Evolutionary conservation across 2,113 vertebrate species (phyloP).

Genomic region (Leptobrachium ailaonicum): DNA sequence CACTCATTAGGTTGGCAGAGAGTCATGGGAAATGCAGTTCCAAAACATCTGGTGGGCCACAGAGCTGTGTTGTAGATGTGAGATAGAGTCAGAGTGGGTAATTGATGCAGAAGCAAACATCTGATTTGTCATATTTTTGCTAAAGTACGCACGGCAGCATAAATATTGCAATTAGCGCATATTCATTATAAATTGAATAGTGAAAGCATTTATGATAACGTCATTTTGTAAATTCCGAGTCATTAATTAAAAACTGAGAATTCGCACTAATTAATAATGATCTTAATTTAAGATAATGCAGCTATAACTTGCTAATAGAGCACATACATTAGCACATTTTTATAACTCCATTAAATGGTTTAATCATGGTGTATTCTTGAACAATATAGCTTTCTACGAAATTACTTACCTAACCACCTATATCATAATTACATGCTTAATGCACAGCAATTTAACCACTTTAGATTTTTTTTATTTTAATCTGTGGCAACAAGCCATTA

Average conservation of each 20-base stretch:
- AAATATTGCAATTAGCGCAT: conserved; percentile 24
- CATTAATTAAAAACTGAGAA: conserved; percentile 23
- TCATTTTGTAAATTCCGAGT: conserved; percentile 1
- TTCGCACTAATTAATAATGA: conserved; percentile 31
- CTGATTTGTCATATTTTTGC: too few species aligned
- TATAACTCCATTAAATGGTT: conserved; percentile 23
- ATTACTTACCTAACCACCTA: conserved; percentile 18
- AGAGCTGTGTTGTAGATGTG: too few species aligned
- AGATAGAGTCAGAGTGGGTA: too few species aligned
- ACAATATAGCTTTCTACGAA: conserved; percentile 21
- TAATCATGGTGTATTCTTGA: conserved; percentile 6
- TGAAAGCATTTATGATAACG: neutral
- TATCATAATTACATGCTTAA: conserved; percentile 15
- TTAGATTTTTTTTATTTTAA: neutral
- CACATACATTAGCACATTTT: conserved; percentile 20
- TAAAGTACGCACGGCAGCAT: neutral
- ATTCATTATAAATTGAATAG: conserved; percentile 12
- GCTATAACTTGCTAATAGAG: conserved; percentile 9
- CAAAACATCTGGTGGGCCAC: too few species aligned
- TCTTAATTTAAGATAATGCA: conserved; percentile 36
- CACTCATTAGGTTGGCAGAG: too few species aligned
- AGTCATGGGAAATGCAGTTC: too few species aligned
- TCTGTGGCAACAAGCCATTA: neutral
- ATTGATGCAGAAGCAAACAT: too few species aligned
- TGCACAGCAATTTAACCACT: neutral